These are phyloP conservation scores for Eumaeus atala DNA, from an alignment of 1,140 invertebrate species.

Conservation along the genomic window DNA sequence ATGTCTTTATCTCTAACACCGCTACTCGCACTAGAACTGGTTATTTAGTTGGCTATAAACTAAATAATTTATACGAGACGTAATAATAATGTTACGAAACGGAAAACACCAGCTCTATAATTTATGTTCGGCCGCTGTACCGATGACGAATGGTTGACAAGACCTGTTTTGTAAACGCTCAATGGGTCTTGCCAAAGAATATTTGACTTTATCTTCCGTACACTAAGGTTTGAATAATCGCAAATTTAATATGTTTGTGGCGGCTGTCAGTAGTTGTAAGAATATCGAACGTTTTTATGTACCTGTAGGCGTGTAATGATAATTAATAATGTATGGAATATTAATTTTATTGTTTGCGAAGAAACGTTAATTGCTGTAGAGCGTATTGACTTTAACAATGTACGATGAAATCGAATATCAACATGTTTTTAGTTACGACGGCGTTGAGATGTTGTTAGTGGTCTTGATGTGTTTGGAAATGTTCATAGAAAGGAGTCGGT, in stretches of 20 bases:
- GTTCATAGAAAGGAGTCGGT: no score
- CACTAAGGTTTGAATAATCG: not conserved
- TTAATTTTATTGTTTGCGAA: slow-evolving; percentile 25
- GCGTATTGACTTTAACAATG: slow-evolving; percentile 23
- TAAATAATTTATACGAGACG: slow-evolving; percentile 17
- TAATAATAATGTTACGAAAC: slow-evolving; percentile 26
- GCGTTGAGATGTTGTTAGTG: not conserved
- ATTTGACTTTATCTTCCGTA: slow-evolving; percentile 11
- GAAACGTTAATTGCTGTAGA: slow-evolving; percentile 23
- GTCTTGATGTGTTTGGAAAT: no score
- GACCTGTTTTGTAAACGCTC: slow-evolving; percentile 5
- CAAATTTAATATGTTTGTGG: slow-evolving; percentile 10
- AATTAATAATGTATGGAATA: slow-evolving; percentile 28
- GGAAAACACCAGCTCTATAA: slow-evolving; percentile 24
- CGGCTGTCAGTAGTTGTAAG: slow-evolving; percentile 21
- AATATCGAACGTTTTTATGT: slow-evolving; percentile 25
- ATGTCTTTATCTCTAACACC: not conserved
- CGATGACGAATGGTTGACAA: slow-evolving; percentile 27
- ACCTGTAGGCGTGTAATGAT: slow-evolving; percentile 27
- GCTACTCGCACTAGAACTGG: slow-evolving; percentile 5
- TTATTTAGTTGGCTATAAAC: slow-evolving; percentile 8
- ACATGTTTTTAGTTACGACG: no score
- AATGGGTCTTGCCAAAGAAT: not conserved
- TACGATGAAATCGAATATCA: not conserved
- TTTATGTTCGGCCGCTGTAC: slow-evolving; percentile 25